Base-by-base conservation (phyloP, 23 tunicate genomes). In the Pegea sp. region DNA sequence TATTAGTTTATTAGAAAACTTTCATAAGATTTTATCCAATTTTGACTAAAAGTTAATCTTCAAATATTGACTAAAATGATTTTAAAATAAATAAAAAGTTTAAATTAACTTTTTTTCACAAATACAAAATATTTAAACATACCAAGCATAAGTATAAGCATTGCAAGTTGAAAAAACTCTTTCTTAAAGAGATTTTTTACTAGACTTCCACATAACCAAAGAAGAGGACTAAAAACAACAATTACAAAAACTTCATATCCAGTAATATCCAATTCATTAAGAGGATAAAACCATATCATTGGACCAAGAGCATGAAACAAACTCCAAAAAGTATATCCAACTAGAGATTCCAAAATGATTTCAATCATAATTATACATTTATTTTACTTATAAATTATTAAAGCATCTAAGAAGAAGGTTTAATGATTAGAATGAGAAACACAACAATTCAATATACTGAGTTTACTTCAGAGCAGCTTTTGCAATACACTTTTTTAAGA, bases 251-350 rank as follows among this genome's bases (percentile, higher is more conserved):
- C 60, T 50, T 72, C 80, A 50, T 72, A 72, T 23, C 80, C 80
- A 1, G 80, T 64, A 5, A 72, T 64, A 20, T 72, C 80, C 7
- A 72, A 49, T 18, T 62, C 80, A 65, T 72, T 72, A 19, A 72
- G 32, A 11, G 80, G 80, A 42, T 72, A 72, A 49, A 72, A 72
- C 80, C 80, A 72, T 56, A 72, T 64, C 80, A 72, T 72, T 30
- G 80, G 71, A 3, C 71, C 80, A 52, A 72, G 38, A n/a, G 48
- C 67, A 59, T 59, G 67, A 5, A 74, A 44, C 22, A 74, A 62
- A 33, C 29, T 31, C 72, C 72, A 74, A 52, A 51, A 74, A 1
- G 64, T 31, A 52, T 52, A 66, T 23, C 67, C 84, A 52, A 66
- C 66, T 19, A 58, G 34, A 3, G 58, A 31, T 29, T 66, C 72